These are phyloP conservation scores for Lepidurus apus DNA, from an alignment of 1,140 invertebrate species.

Conservation along the genomic window DNA sequence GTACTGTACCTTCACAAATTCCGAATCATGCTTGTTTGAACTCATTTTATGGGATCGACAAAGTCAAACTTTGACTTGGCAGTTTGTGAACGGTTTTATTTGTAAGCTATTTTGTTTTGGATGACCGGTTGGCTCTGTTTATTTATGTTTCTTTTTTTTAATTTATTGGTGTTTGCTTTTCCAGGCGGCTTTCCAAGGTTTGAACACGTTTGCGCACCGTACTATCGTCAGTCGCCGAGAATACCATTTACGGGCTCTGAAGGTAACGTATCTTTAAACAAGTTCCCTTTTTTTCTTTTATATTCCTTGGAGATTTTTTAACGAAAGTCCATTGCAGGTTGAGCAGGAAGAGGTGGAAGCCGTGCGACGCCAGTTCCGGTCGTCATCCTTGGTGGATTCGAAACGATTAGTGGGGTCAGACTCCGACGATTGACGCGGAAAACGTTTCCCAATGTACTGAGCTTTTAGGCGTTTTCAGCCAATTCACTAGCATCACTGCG, in stretches of 20 bases:
- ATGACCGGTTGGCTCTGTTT: background rate
- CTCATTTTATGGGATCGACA: background rate
- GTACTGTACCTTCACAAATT: background rate
- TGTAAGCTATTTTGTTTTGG: background rate
- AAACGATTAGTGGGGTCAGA: constrained; percentile 5
- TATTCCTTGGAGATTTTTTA: background rate
- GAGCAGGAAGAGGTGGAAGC: constrained; percentile 16
- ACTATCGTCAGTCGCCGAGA: background rate
- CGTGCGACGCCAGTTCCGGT: background rate
- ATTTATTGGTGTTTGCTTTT: background rate
- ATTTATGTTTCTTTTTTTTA: background rate
- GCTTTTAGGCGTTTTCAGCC: too few relatives aligned
- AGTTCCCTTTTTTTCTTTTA: background rate
- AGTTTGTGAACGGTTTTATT: background rate
- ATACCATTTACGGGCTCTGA: constrained; percentile 19
- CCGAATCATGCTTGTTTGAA: background rate
- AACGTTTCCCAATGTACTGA: background rate
- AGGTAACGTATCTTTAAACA: background rate
- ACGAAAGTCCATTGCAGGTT: background rate
- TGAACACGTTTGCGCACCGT: background rate
- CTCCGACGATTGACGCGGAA: background rate
- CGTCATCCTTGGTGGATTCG: background rate
- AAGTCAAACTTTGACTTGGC: constrained; percentile 14
- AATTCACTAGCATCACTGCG: too few relatives aligned
- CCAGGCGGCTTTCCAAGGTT: constrained; percentile 17